phyloP scores from a whole-genome alignment of 2,113 vertebrate species.

The Garra rufa region DNA sequence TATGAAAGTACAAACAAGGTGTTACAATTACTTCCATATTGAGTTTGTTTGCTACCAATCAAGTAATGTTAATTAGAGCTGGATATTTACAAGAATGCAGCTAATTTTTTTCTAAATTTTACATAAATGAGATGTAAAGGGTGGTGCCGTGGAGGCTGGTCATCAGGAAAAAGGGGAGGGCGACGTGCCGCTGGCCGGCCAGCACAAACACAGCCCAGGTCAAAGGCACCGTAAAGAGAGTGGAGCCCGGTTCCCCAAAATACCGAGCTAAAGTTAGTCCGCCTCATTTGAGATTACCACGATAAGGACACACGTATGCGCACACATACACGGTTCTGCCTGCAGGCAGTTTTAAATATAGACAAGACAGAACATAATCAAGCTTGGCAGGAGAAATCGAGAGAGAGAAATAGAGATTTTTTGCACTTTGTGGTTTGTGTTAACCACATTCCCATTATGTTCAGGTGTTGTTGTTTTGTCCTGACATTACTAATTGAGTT shows the following conservation, averaged over 20 bases:
- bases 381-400: slow-evolving; percentile 17
- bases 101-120: slow-evolving; percentile 4
- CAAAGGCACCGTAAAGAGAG: slow-evolving; percentile 69
- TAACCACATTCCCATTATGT: slow-evolving; percentile 3
- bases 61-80: neutral
- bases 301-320: slow-evolving; percentile 63
- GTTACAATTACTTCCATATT: neutral
- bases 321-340: slow-evolving; percentile 44
- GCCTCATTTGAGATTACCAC: slow-evolving; percentile 63
- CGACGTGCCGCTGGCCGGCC: slow-evolving; percentile 70
- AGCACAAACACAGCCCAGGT: slow-evolving; percentile 77
- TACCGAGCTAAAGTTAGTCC: slow-evolving; percentile 71
- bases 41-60: neutral
- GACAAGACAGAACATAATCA: slow-evolving; percentile 48
- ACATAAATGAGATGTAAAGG: slow-evolving; percentile 60
- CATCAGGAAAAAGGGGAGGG: slow-evolving; percentile 67
- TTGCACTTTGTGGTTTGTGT: slow-evolving; percentile 25
- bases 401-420: neutral
- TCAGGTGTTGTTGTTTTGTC: slow-evolving; percentile 19
- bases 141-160: slow-evolving; percentile 75
- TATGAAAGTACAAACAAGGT: neutral
- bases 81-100: neutral
- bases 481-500: slow-evolving; percentile 20
- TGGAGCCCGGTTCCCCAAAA: slow-evolving; percentile 57
- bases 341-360: slow-evolving; percentile 46